phyloP scores from a whole-genome alignment of 2,888 invertebrate genomes.

The Cephus runcator region DNA sequence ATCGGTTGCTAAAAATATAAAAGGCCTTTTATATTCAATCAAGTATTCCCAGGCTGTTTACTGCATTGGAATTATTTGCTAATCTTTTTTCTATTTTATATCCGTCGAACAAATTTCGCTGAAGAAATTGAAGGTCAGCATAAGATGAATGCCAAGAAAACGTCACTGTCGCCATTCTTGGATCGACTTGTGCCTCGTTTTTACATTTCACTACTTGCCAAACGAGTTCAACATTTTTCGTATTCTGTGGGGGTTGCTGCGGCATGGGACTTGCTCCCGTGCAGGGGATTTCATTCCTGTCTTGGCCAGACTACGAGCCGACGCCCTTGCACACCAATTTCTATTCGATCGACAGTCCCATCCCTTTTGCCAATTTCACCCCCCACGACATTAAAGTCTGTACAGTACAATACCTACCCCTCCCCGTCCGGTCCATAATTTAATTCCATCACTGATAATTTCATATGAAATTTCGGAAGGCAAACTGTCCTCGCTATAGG shows the following conservation, averaged over 20 bases:
- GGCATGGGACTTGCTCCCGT: not conserved
- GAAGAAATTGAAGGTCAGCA: not conserved
- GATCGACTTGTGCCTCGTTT: not conserved
- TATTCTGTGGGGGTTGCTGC: not conserved
- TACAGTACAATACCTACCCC: not conserved
- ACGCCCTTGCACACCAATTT: not conserved
- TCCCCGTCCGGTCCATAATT: not conserved
- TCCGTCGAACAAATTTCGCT: not conserved
- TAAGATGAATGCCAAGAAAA: not conserved
- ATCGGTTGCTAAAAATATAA: not conserved
- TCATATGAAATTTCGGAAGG: not conserved
- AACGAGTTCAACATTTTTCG: not conserved
- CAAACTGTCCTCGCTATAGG: not conserved
- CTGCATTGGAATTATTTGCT: not conserved
- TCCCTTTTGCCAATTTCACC: not conserved
- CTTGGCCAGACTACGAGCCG: slow-evolving; percentile 18
- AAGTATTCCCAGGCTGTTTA: not conserved
- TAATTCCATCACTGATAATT: not conserved
- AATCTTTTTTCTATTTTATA: not conserved
- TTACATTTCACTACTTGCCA: not conserved
- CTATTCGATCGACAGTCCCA: slow-evolving; percentile 31
- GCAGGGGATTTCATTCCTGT: slow-evolving; percentile 6
- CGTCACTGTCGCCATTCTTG: not conserved
- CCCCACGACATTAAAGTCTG: not conserved
- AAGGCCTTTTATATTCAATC: not conserved